phyloP scores from a whole-genome alignment of 30 jellyfish, hydroid and myxozoan species.

The Calvadosia cruxmelitensis region DNA sequence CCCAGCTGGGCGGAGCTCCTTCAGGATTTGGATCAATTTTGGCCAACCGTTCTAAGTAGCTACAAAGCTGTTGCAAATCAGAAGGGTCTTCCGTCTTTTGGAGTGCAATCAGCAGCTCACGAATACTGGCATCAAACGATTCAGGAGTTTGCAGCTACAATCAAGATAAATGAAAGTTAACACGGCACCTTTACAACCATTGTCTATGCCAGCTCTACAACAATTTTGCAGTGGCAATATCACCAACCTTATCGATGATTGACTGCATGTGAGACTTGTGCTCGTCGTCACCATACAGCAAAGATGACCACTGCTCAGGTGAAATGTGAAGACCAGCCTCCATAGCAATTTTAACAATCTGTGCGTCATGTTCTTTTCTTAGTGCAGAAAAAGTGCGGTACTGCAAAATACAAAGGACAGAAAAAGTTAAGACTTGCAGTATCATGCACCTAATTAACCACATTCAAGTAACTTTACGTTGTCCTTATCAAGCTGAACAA shows the following conservation, averaged over 20 bases:
- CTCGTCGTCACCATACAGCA: constrained; percentile 93
- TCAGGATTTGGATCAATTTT: constrained; percentile 96
- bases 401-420: constrained; percentile 20
- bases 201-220: too few relatives aligned
- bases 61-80: constrained; percentile 59
- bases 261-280: constrained; percentile 99
- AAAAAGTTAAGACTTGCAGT: too few relatives aligned
- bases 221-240: too few relatives aligned
- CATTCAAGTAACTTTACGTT: too few relatives aligned
- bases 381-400: constrained; percentile 91
- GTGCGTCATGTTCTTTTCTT: constrained; percentile 98
- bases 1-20: constrained; percentile 87
- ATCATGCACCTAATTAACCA: too few relatives aligned
- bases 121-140: constrained; percentile 93
- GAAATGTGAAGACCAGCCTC: constrained; percentile 98
- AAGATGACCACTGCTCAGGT: constrained; percentile 98
- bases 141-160: constrained; percentile 95
- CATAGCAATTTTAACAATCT: constrained; percentile 97
- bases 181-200: too few relatives aligned
- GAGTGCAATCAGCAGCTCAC: constrained; percentile 82
- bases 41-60: constrained; percentile 66
- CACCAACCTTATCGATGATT: constrained; percentile 89
- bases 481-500: too few relatives aligned
- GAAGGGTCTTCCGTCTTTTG: constrained; percentile 96
- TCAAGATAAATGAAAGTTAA: background rate